Base-by-base conservation (phyloP, 1,140 invertebrate genomes). In the Drosophila ercepeae region DNA sequence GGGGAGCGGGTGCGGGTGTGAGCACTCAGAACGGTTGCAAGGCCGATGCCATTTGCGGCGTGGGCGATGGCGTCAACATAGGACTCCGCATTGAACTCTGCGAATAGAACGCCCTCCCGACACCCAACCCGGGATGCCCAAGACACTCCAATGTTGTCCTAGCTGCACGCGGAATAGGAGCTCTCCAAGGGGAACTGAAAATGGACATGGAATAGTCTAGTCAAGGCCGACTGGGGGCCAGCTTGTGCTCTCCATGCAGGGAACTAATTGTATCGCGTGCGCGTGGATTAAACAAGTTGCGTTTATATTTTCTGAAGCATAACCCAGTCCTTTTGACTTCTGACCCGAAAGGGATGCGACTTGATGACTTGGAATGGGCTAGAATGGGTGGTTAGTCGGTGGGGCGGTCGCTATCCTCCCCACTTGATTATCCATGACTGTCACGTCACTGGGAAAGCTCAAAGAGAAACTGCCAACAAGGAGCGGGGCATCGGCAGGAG, bases 241-340 rank as follows among this genome's bases (percentile, higher is more conserved):
- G 32, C 42, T 41, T 42, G 29, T 41, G 57, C 21, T 49, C 52
- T 23, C 39, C n/a, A 25, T 36, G 23, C 23, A 8, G 9, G 21
- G 13, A 54, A 46, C 36, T 42, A 65, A 72, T 67, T 67, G 67
- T 45, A 67, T 61, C 36, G 50, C 50, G 44, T 64, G 58, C 53
- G 54, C 45, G 50, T 70, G 70, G 41, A 74, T 78, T 78, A 78
- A 78, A 79, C 50, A 68, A 70, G 70, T 75, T 78, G 75, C 76
- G 70, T 78, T 78, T 75, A 70, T 55, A 70, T 75, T 78, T 68
- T 73, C 42, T 54, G 46, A 78, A 70, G 49, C 70, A 79, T 64
- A 57, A 46, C 53, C 49, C 54, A 42, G 41, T 14, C 48, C 41
- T 13, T 13, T 27, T 54, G 48, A 41, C 46, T 65, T 53, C 14